These are phyloP conservation scores for Tineola bisselliella DNA, from an alignment of 2,888 invertebrate genomes.

Conservation along the genomic window DNA sequence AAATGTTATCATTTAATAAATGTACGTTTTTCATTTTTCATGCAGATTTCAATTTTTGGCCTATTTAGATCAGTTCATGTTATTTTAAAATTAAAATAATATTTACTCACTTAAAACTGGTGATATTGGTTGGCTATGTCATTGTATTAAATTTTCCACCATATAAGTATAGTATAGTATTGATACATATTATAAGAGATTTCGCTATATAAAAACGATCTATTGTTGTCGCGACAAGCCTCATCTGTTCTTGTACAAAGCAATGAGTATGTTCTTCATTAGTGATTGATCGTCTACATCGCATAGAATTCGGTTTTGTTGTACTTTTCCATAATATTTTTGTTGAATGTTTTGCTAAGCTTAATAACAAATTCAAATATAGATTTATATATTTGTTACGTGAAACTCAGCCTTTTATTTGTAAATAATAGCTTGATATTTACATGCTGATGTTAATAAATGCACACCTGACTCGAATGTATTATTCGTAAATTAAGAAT, in stretches of 20 bases:
- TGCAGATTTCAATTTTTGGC: background rate
- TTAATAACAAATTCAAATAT: too few relatives aligned
- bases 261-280: background rate
- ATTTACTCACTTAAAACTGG: too few relatives aligned
- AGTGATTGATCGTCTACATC: background rate
- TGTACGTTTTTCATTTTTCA: background rate
- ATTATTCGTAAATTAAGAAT: background rate
- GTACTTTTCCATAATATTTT: background rate
- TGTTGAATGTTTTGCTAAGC: too few relatives aligned
- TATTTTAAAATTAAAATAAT: background rate
- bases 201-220: background rate
- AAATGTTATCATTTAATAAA: background rate
- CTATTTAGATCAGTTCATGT: background rate
- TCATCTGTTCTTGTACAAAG: background rate
- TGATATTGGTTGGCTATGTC: background rate
- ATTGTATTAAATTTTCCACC: background rate
- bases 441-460: background rate
- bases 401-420: too few relatives aligned
- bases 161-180: too few relatives aligned
- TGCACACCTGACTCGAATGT: background rate
- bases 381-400: too few relatives aligned
- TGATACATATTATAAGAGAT: background rate
- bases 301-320: background rate
- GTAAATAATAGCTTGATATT: background rate
- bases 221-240: background rate